Evolutionary conservation across 2,888 invertebrate species (phyloP), one percentile per base, ranked within the genome.

Genomic region (Sinopyrophorus schimmeli): DNA sequence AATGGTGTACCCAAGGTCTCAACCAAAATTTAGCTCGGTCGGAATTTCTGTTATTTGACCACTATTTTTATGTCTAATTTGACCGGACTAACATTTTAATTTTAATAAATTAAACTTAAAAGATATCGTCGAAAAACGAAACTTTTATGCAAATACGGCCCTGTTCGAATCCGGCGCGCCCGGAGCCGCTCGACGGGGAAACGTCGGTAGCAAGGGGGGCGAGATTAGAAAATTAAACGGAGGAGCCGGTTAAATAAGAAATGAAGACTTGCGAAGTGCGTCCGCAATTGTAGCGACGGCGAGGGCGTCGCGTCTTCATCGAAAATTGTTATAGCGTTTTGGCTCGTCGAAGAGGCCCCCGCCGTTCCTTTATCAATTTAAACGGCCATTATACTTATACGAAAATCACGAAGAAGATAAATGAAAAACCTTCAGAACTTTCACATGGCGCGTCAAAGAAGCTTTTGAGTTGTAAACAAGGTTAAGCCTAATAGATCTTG

Each of bases 171-270:
- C 38, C 20, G 23, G 18, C 26, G 35, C 24, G 30, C 41, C 28
- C 37, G n/a, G 30, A 42, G 38, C 49, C 39, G 43, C 42, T 43
- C 49, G 21, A 38, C 49, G 15, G 30, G 17, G 28, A 27, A 50
- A 50, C 44, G 44, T 44, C 32, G 26, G 39, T 44, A 20, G 44
- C 50, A 28, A 38, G 50, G 44, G 50, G n/a, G 38, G 34, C 40
- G 32, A 44, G 50, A 50, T 50, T 50, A 50, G 44, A 40, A 44
- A 50, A 50, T 50, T 50, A 39, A 50, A 44, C 26, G 50, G 40
- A 44, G 46, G 47, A 47, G 40, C 28, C 52, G 37, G 21, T 41
- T 42, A 46, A 47, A 47, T 41, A 46, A 52, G 52, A 47, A 47
- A 47, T 41, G 51, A 44, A 40, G 40, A 37, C 35, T 21, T 24